These are phyloP conservation scores for Scaptodrosophila latifasciaeformis DNA, from an alignment of 2,888 invertebrate genomes.

Conservation along the genomic window DNA sequence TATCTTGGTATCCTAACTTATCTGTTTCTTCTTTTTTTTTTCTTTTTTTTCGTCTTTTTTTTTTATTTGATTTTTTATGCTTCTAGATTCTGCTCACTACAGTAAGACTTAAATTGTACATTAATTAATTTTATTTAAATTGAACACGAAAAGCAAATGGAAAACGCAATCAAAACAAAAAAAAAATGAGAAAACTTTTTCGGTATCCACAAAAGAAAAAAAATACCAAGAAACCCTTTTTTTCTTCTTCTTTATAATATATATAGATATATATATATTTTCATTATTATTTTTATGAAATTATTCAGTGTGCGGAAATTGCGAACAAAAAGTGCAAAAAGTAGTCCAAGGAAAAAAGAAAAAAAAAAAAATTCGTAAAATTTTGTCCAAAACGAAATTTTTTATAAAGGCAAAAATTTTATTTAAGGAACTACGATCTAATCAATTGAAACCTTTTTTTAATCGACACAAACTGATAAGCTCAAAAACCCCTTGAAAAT, in stretches of 20 bases:
- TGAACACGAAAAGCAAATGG: constrained; percentile 52
- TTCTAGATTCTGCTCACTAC: constrained; percentile 74
- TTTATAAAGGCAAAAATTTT: too few relatives aligned
- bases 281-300: constrained; percentile 19
- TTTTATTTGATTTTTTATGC: constrained; percentile 62
- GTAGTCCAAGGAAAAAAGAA: constrained; percentile 24
- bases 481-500: too few relatives aligned
- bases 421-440: too few relatives aligned
- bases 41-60: constrained; percentile 61
- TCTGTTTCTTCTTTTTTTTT: constrained; percentile 39
- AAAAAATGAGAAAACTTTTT: constrained; percentile 21
- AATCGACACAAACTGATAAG: too few relatives aligned
- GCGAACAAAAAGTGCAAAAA: constrained; percentile 68
- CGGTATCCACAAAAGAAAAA: too few relatives aligned
- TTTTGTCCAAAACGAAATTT: too few relatives aligned
- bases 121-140: constrained; percentile 67
- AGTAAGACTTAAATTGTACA: constrained; percentile 73
- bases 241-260: too few relatives aligned
- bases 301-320: constrained; percentile 47
- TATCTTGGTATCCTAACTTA: constrained; percentile 19
- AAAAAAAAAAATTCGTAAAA: constrained; percentile 22
- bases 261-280: too few relatives aligned
- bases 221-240: too few relatives aligned
- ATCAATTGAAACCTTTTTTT: too few relatives aligned
- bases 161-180: constrained; percentile 8